Evolutionary conservation across 2,113 vertebrate species (phyloP).

Genomic region (Etia nguti): DNA sequence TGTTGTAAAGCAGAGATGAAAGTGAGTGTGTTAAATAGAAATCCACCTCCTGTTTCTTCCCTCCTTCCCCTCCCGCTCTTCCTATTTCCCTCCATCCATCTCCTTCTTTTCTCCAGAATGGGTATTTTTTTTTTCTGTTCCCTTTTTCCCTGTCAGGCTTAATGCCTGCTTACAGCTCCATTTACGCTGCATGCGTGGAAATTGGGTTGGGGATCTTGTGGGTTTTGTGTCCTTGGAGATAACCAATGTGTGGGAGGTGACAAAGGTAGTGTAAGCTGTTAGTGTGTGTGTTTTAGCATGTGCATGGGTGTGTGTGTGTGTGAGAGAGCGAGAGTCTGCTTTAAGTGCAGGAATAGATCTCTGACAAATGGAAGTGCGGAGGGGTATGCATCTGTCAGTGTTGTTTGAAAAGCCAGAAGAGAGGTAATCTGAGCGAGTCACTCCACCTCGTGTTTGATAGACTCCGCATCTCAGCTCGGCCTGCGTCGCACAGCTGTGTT

Average conservation of each 20-base stretch:
- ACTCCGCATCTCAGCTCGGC: slow-evolving; percentile 5
- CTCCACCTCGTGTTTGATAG: slow-evolving; percentile 52
- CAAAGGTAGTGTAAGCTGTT: slow-evolving; percentile 69
- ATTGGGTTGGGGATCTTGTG: slow-evolving; percentile 69
- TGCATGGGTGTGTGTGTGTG: background rate
- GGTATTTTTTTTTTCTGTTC: slow-evolving; percentile 45
- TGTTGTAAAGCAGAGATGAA: slow-evolving; percentile 63
- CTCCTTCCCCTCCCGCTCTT: slow-evolving; percentile 21
- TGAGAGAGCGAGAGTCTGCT: slow-evolving; percentile 30
- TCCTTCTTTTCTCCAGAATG: slow-evolving; percentile 31
- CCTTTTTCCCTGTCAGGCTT: slow-evolving; percentile 59
- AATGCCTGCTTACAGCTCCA: slow-evolving; percentile 68
- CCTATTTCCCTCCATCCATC: slow-evolving; percentile 27
- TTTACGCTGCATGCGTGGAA: slow-evolving; percentile 69
- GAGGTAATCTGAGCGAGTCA: slow-evolving; percentile 61
- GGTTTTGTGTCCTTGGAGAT: slow-evolving; percentile 73
- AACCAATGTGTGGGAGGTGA: slow-evolving; percentile 73
- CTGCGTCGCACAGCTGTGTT: background rate
- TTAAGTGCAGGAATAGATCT: slow-evolving; percentile 69
- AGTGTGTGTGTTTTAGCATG: background rate
- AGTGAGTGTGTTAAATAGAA: slow-evolving; percentile 58
- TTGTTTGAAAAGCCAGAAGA: slow-evolving; percentile 62
- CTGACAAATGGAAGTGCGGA: slow-evolving; percentile 62
- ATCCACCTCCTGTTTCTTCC: slow-evolving; percentile 42
- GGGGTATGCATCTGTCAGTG: slow-evolving; percentile 58